A percentile compares a stretch with the other conserved stretches of the same genome.
phyloP scores from a whole-genome alignment of 2,888 invertebrate genomes.

The Heliconius sara region DNA sequence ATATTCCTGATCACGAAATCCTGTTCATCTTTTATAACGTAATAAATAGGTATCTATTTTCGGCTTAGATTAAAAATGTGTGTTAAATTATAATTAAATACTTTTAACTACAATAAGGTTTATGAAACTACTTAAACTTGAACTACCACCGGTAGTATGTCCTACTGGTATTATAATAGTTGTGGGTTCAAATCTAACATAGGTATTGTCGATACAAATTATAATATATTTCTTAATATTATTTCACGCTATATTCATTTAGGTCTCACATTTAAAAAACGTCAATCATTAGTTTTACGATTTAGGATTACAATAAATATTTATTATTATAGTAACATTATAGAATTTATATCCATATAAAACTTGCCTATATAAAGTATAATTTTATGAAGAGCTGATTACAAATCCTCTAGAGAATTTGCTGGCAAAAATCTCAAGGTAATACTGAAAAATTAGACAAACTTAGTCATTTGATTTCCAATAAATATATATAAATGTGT shows the following conservation, averaged over 20 bases:
- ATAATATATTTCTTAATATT: not conserved
- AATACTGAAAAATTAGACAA: conserved; percentile 27
- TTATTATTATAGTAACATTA: not conserved
- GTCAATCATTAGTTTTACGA: not conserved
- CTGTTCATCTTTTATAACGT: too few species aligned
- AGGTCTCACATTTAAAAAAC: not conserved
- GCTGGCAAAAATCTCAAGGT: conserved; percentile 24
- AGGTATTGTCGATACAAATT: not conserved
- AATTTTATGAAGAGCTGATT: conserved; percentile 18
- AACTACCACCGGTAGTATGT: too few species aligned
- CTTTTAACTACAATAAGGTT: too few species aligned
- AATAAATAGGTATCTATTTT: too few species aligned
- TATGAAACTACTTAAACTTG: too few species aligned
- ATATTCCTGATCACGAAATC: too few species aligned
- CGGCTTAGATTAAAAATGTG: too few species aligned
- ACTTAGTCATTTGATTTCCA: conserved; percentile 20
- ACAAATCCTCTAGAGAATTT: conserved; percentile 21
- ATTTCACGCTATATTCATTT: not conserved
- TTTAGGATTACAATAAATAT: not conserved
- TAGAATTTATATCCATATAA: conserved; percentile 4
- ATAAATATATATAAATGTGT: conserved; percentile 12
- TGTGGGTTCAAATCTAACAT: too few species aligned
- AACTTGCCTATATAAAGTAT: conserved; percentile 16
- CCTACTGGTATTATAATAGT: too few species aligned
- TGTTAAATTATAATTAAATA: too few species aligned